Conservation (phyloP, 2,888 invertebrate species). For the Linyphia triangularis region DNA sequence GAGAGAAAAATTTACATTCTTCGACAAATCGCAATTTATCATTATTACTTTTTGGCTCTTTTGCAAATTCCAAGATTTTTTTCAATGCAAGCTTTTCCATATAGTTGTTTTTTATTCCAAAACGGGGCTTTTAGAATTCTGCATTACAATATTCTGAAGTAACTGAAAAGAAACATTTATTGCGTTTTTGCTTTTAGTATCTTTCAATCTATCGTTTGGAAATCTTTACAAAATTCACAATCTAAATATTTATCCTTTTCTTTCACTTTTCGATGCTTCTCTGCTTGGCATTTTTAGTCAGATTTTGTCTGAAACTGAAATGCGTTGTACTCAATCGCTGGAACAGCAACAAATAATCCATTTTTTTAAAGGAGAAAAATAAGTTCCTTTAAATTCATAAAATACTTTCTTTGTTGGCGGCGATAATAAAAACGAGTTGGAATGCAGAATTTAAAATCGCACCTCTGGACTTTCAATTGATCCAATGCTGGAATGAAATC, state of each 20-base stretch:
- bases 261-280: neutral
- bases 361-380: neutral
- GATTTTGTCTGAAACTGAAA: neutral
- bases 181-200: neutral
- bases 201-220: neutral
- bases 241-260: neutral
- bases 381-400: neutral
- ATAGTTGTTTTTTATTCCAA: conserved; percentile 12
- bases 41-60: neutral
- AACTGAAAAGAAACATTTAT: neutral
- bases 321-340: neutral
- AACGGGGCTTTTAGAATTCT: neutral
- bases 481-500: too few species aligned
- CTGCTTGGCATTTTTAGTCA: neutral
- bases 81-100: neutral
- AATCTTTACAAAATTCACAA: neutral
- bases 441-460: neutral
- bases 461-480: too few species aligned
- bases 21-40: conserved; percentile 49
- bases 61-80: neutral
- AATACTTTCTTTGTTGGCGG: neutral
- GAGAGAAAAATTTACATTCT: conserved; percentile 24
- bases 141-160: neutral
- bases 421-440: neutral
- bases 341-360: neutral